Evolutionary conservation across 2,113 vertebrate species (phyloP), one percentile per base, ranked within the genome.

Genomic region (Tachysurus vachellii): DNA sequence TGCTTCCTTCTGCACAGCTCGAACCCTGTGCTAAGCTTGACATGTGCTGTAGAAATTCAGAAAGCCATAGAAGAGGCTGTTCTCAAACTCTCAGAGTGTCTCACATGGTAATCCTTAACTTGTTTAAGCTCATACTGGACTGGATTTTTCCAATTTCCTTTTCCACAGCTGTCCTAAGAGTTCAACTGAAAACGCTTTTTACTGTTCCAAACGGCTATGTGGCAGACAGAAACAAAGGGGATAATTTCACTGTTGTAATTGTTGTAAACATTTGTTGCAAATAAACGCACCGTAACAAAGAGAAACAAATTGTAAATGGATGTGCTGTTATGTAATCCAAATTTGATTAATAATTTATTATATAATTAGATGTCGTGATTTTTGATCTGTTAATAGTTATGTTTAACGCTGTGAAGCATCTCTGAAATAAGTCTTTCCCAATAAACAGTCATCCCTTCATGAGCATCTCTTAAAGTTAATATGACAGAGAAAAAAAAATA

Each of bases 71-170:
- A 47, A 10, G 19, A 75, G 14, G 47, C 75, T 31, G 75, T 57
- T 81, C 54, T 61, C 28, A 81, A 61, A 54, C 54, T 80, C 79
- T 59, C 26, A 0, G 19, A 42, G 79, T 61, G 31, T 42, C 53
- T 57, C 56, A 81, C 31, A 81, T 81, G 56, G 28, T 26, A 81
- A 81, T 23, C 53, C 57, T 81, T 80, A 57, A 57, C 77, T 80
- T 11, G 5, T 61, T 81, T 81, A 42, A 81, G 31, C 54, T 57
- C 79, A 36, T 23, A 81, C 56, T 59, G 14, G 53, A 56, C 56
- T 59, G 14, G 53, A 56, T 80, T 80, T 28, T 81, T 81, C 31
- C 28, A 56, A 80, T 80, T 80, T 57, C n/a, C 77, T 57, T 36
- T 57, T 36, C 77, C 28, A 80, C 28, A 80, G 53, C 77, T 80